Evolutionary conservation across 1,140 invertebrate genomes (phyloP), one percentile per base, ranked within the genome.

Genomic region (Drosophila kohkoa): DNA sequence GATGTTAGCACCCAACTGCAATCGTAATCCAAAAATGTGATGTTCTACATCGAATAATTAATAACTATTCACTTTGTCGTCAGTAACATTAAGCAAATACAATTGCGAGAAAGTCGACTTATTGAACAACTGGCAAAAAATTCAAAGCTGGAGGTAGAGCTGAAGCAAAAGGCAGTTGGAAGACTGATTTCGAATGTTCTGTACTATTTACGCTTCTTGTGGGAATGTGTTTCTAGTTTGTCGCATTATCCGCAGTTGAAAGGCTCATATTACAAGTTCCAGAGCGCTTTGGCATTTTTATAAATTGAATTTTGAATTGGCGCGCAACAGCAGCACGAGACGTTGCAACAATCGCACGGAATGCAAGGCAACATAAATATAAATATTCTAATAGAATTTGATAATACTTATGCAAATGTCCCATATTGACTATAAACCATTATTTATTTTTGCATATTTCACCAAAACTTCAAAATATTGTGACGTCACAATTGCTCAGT

Each of bases 221-320:
- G 71, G 65, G 65, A 57, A 1, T 74, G 65, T 52, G 48, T 74
- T 2, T 45, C 41, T 7, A 41, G 49, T 15, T 10, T 68, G 10
- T 57, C 13, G 1, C 38, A 35, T n/a, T 30, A 57, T 8, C 49
- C 54, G 1, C 15, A 54, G 5, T 3, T 30, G 7, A 10, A 45
- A 6, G 35, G 35, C 15, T 20, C 48, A 4, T 57, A 38, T 5
- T 38, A 57, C 6, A 41, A 35, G 13, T 35, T 32, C 8, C 52
- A 54, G 11, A 11, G 13, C 13, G 25, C 30, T 16, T 20, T 57
- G 30, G 32, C 15, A 10, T 52, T 52, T 30, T 32, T 30, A 13
- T 55, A 38, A 38, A 32, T 10, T 8, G 5, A 25, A 54, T 54
- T 38, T 46, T 30, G 5, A 58, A 10, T 25, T 58, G 20, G 49